Base-by-base conservation (phyloP, 2,797 vertebrate genomes). In the Columba guinea region DNA sequence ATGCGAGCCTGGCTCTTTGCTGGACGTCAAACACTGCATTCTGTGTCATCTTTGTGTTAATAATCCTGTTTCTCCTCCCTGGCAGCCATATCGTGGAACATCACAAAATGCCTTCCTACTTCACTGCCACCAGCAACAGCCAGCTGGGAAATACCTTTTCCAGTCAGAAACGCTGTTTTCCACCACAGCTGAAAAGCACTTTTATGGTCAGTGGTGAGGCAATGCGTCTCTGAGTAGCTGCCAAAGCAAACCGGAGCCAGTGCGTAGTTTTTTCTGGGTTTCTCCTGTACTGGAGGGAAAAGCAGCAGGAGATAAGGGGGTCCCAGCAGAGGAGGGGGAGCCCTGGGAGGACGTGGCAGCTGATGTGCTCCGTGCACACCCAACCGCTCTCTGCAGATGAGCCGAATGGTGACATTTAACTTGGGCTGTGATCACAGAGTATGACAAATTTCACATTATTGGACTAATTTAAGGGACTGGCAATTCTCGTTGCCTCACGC, bases 91-190 rank as follows among this genome's bases (percentile, higher is more conserved):
- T 17, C 11, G 19, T 7, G 30, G 79, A 84, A 60, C 63, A 32
- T 53, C 65, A 24, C 58, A 70, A 73, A 81, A 44, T 46, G 30
- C 79, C 81, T 92, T 81, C 93, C 77, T 41, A 0, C 64, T 74
- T 56, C 81, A 37, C 80, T 60, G 67, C 78, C 69, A 91, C 73
- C 79, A 27, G 83, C 73, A 14, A 0, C 59, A 80, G 88, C 84
- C 56, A 20, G 58, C 76, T 73, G 84, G 93, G 90, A 95, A 96
- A 89, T 52, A 90, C 80, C 87, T 91, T 92, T 92, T 95, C 89
- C 93, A 93, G 70, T 80, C 82, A 84, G 86, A 96, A 94, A 70
- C 0, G 7, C 73, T 37, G 13, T 21, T 91, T 93, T 87, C 84
- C 71, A 70, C 74, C 53, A 4, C 83, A 89, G 74, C 58, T 86